phyloP scores from a whole-genome alignment of 2,113 vertebrate genomes.

The Sialia sialis region DNA sequence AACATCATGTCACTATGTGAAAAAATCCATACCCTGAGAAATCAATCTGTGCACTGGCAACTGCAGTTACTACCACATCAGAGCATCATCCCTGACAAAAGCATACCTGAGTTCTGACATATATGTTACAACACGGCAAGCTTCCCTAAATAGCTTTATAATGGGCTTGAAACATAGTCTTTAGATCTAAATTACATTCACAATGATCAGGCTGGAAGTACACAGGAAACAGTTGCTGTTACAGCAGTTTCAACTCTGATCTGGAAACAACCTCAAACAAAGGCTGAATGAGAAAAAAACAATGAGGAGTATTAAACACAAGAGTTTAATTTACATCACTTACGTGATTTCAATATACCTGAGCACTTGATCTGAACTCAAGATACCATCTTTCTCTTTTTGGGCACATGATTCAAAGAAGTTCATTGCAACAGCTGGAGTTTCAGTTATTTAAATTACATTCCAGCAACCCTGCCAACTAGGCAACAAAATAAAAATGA shows the following conservation, averaged over 20 bases:
- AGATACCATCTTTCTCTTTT: neutral
- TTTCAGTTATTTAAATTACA: constrained; percentile 57
- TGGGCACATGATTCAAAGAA: neutral
- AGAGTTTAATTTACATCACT: neutral
- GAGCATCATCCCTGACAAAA: neutral
- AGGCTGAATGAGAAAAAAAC: neutral
- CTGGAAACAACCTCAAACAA: neutral
- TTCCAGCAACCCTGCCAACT: constrained; percentile 37
- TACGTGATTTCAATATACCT: neutral
- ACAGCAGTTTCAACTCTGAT: neutral
- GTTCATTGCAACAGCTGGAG: constrained; percentile 17
- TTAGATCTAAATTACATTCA: neutral
- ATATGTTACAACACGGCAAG: neutral
- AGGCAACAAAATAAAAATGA: constrained; percentile 20
- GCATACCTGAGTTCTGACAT: neutral
- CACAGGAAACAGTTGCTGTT: neutral
- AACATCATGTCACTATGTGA: neutral
- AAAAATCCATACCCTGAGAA: neutral
- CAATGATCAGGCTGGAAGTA: neutral
- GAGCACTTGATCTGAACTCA: constrained; percentile 19
- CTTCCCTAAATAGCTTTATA: neutral
- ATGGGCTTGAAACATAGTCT: neutral
- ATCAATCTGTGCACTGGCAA: neutral
- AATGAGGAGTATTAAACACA: neutral
- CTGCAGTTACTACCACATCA: neutral